phyloP scores from a whole-genome alignment of 2,797 vertebrate species.

The Babyrousa celebensis region DNA sequence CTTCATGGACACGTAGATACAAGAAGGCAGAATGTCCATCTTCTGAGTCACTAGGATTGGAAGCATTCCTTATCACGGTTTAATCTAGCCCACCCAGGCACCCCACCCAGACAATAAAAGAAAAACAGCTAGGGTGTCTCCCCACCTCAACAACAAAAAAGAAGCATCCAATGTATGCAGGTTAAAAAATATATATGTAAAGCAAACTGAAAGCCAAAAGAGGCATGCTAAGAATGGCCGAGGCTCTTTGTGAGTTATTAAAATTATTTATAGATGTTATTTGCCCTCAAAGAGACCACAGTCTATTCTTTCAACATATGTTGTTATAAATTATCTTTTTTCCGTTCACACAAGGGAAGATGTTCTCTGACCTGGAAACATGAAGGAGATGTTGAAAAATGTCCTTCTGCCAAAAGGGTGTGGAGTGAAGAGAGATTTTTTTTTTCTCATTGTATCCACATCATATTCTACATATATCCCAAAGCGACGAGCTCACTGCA shows the following conservation, averaged over 20 bases:
- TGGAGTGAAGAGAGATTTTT: not conserved
- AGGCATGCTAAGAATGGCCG: not conserved
- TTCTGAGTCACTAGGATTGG: not conserved
- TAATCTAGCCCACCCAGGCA: constrained; percentile 11
- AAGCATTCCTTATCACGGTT: constrained; percentile 7
- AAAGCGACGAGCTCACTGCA: constrained; percentile 72
- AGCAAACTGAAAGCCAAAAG: not conserved
- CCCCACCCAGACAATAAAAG: not conserved
- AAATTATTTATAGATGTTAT: constrained; percentile 79
- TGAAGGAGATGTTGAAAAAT: constrained; percentile 74
- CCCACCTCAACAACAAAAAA: not conserved
- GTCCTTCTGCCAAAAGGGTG: constrained; percentile 61
- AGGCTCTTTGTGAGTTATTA: constrained; percentile 62
- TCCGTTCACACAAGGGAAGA: constrained; percentile 54
- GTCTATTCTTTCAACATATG: constrained; percentile 74
- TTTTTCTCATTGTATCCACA: constrained; percentile 12
- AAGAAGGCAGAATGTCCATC: not conserved
- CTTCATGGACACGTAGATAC: not conserved
- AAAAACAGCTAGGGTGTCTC: not conserved
- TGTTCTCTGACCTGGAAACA: constrained; percentile 77
- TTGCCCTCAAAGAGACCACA: constrained; percentile 76
- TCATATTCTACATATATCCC: constrained; percentile 74
- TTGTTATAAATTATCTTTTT: constrained; percentile 72
- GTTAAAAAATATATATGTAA: not conserved
- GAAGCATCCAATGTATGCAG: not conserved